Percentiles rank a stretch among this genome's conserved stretches.
Conservation (phyloP, 2,797 vertebrate species). For the Acestrorhynchus altus region DNA sequence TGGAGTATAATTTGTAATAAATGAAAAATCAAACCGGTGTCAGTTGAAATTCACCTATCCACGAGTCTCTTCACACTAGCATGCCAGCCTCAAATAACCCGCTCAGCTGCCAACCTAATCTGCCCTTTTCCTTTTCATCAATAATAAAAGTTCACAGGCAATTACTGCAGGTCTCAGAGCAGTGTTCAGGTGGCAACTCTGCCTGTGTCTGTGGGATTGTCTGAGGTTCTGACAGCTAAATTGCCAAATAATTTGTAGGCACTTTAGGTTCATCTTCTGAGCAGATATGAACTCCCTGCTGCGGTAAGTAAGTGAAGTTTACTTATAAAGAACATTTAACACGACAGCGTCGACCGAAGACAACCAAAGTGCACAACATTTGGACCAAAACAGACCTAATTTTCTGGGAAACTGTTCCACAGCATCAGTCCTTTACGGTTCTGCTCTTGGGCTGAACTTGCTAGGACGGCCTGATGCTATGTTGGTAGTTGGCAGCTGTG, state of each 20-base stretch:
- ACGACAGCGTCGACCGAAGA: too few species aligned
- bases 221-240: conserved; percentile 1
- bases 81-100: conserved; percentile 21
- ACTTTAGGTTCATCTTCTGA: neutral
- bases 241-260: neutral
- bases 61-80: conserved; percentile 8
- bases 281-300: too few species aligned
- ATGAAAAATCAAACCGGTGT: neutral
- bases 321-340: too few species aligned
- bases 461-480: too few species aligned
- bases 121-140: conserved; percentile 34
- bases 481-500: too few species aligned
- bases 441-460: too few species aligned
- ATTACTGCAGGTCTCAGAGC: conserved; percentile 31
- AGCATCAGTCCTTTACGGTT: too few species aligned
- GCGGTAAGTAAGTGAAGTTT: too few species aligned
- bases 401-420: too few species aligned
- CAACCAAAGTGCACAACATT: too few species aligned
- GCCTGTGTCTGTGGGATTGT: conserved; percentile 18
- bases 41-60: conserved; percentile 14
- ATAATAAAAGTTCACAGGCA: conserved; percentile 40
- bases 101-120: conserved; percentile 21
- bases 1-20: neutral
- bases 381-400: too few species aligned
- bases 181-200: conserved; percentile 24